Conservation (phyloP, 2,888 invertebrate species). For the Chrysopilus asiliformis region DNA sequence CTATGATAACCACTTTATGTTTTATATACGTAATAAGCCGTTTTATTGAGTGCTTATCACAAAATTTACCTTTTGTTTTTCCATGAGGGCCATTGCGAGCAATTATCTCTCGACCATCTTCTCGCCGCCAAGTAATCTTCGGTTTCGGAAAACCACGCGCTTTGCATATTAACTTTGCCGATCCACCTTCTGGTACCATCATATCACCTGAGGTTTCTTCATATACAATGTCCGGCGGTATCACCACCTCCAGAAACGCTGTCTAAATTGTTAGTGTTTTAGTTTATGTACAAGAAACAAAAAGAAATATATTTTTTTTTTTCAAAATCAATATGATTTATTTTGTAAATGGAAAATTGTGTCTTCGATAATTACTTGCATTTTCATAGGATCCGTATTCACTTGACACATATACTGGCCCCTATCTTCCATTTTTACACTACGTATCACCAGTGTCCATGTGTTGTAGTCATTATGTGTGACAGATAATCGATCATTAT, state of each 20-base stretch:
- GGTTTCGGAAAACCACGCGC: constrained; percentile 76
- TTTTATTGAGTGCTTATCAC: no score
- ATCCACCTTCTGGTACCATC: constrained; percentile 89
- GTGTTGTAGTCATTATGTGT: constrained; percentile 88
- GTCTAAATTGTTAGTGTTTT: constrained; percentile 40
- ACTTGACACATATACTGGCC: constrained; percentile 93
- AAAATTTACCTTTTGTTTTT: constrained; percentile 53
- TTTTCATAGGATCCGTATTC: constrained; percentile 88
- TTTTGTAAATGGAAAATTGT: not conserved
- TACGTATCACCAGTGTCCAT: constrained; percentile 80
- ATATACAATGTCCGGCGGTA: constrained; percentile 78
- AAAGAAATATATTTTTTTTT: not conserved
- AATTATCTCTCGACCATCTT: constrained; percentile 73
- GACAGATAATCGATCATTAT: constrained; percentile 77
- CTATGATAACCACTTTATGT: no score
- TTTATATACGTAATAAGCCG: no score
- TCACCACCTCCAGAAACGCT: constrained; percentile 79
- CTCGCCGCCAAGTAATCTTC: constrained; percentile 72
- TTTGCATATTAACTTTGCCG: constrained; percentile 74
- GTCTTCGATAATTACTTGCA: constrained; percentile 54
- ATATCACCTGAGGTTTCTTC: constrained; percentile 86
- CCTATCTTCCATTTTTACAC: constrained; percentile 72
- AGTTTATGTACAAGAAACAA: not conserved
- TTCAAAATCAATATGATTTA: no score
- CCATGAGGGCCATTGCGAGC: constrained; percentile 57